Evolutionary conservation across 2,888 invertebrate species (phyloP), one percentile per base, ranked within the genome.

Genomic region (Andricus quercusramuli): DNA sequence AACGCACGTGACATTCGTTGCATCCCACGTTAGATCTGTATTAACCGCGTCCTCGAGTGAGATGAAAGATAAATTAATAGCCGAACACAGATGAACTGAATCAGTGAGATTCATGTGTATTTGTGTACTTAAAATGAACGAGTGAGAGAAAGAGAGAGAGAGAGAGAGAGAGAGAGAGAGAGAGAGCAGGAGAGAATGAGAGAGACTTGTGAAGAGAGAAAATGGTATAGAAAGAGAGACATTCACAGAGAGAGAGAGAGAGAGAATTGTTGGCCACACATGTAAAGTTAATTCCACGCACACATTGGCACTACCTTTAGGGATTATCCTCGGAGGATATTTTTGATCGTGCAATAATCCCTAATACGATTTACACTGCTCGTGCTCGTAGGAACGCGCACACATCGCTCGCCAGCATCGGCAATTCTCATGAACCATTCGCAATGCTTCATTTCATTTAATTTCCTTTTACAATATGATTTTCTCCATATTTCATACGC

Each of bases 281-380:
- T 80, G 78, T 78, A 78, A 86, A 90, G 87, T 89, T 91, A 91
- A 91, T 91, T 88, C 91, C 89, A 89, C 89, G 85, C 89, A 89
- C 89, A 90, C 90, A 89, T 78, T 84, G 86, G 84, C 85, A 76
- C 88, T 86, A 88, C 88, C 89, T 83, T 85, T 85, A 86, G 85
- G 91, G 92, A 92, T 92, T 90, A 92, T 92, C 92, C 91, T 88
- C 85, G 84, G 87, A 90, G 90, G 90, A 92, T 92, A 92, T 92
- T 92, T 92, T 92, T 92, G 90, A 92, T 92, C 92, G 91, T 87
- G 90, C 91, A 91, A 92, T 92, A 92, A 92, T 92, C 91, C 91
- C 87, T 92, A 92, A 92, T 92, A 92, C 92, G 92, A 92, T 92
- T 92, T 92, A 91, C 91, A 89, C 89, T 89, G 89, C 89, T 90